Percentiles rank a stretch among this genome's conserved stretches.
phyloP scores from a whole-genome alignment of 2,113 vertebrate species.

The Chloebia gouldiae region DNA sequence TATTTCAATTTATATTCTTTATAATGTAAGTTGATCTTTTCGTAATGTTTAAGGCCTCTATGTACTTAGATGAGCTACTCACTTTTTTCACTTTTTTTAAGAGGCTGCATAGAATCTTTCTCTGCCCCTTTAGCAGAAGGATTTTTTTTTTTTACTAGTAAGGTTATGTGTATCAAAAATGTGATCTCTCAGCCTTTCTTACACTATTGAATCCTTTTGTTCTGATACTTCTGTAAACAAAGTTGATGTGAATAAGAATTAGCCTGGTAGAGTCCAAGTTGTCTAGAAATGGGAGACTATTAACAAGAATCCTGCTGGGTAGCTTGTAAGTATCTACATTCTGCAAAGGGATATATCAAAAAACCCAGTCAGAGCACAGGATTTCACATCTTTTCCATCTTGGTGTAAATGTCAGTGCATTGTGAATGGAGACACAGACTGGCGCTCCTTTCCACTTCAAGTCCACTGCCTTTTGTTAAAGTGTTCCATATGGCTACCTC shows the following conservation, averaged over 20 bases:
- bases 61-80: not conserved
- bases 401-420: not conserved
- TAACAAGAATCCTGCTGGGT: not conserved
- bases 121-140: not conserved
- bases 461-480: not conserved
- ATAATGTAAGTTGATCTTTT: not conserved
- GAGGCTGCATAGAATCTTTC: not conserved
- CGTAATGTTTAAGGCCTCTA: not conserved
- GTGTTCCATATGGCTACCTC: not conserved
- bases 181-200: not conserved
- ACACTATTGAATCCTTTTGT: not conserved
- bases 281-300: not conserved
- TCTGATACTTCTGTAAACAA: not conserved
- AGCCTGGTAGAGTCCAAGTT: not conserved
- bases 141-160: not conserved
- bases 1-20: not conserved
- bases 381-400: not conserved
- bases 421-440: not conserved
- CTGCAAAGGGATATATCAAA: not conserved
- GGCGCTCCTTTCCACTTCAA: not conserved
- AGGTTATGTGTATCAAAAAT: not conserved
- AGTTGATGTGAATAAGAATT: not conserved
- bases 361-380: not conserved
- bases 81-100: not conserved
- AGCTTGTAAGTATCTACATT: not conserved